Base-by-base conservation (phyloP, 2,888 invertebrate genomes). In the Pristionchus japonicus region DNA sequence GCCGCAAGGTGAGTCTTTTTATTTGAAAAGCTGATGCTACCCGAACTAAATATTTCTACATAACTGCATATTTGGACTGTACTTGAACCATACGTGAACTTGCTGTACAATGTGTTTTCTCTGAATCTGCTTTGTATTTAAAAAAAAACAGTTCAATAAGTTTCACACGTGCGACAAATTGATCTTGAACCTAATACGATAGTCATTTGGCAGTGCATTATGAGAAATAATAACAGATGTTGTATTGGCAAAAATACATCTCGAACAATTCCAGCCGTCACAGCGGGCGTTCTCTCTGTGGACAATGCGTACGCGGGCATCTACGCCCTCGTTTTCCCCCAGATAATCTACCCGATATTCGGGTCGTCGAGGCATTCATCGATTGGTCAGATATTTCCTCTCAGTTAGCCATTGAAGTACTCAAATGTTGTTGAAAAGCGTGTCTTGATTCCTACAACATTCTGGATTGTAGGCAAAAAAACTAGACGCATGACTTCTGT, bases 301-400 rank as follows among this genome's bases (percentile, higher is more conserved):
- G 87, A 87, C 57, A 80, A 87, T 61, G 77, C 87, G 0, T 80
- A 34, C 61, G 77, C 87, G 52, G 87, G 87, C 1, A 80, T 87
- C 37, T 87, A 87, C 27, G 49, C 61, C 43, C 43, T 87, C 57
- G n/a, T 87, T 27, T 1, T 87, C 27, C 77, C 87, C 27, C 87
- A 87, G 31, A 3, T 87, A 31, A 57, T 80, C 57, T 87, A 87
- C 43, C 87, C 87, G 1, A 47, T 87, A 1, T 80, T 80, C 34
- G 87, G 87, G 27, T 87, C 87, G 17, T 87, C 87, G 2, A 34
- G 87, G 47, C 87, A 87, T 43, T 87, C 57, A 3, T 87, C 87
- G 27, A 49, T 87, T 43, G 87, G 87, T 87, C 13, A 40, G 86
- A 20, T 67, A n/a, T n/a, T n/a, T n/a, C n/a, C n/a, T n/a, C n/a